Conservation (phyloP, 1,140 invertebrate species). For the Pseudomyrmex concolor region DNA sequence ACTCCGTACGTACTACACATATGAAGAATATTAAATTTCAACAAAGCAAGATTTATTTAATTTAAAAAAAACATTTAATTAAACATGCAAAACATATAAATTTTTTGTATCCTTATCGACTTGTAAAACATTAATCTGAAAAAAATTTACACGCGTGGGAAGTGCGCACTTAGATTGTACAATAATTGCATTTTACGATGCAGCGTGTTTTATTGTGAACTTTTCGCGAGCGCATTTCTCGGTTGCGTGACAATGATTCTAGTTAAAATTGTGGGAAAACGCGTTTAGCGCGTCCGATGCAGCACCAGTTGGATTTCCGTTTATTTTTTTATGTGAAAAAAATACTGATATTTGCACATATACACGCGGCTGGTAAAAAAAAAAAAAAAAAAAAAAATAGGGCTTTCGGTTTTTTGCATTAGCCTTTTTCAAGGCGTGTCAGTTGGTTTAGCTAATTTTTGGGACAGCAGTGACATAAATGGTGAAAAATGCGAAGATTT, state of each 20-base stretch:
- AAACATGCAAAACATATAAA: no score
- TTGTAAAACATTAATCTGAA: neutral
- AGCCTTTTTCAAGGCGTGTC: neutral
- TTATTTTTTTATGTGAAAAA: constrained; percentile 36
- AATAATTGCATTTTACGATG: neutral
- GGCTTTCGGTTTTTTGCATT: neutral
- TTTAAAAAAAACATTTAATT: no score
- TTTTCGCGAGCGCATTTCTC: constrained; percentile 12
- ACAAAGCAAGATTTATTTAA: no score
- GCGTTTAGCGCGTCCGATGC: constrained; percentile 45
- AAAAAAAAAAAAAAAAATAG: constrained; percentile 34
- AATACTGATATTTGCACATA: constrained; percentile 32
- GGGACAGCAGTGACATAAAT: constrained; percentile 20
- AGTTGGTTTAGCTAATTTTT: constrained; percentile 20
- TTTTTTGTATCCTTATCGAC: neutral
- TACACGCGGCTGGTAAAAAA: neutral
- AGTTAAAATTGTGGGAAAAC: constrained; percentile 18
- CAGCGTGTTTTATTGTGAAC: neutral
- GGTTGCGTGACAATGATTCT: constrained; percentile 23
- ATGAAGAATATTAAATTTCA: no score
- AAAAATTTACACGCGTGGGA: neutral
- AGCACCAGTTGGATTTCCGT: constrained; percentile 13
- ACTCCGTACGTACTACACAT: no score
- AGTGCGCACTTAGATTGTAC: no score
- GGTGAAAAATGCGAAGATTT: constrained; percentile 30